phyloP scores from a whole-genome alignment of 2,888 invertebrate genomes.

The Conops quadrifasciatus region DNA sequence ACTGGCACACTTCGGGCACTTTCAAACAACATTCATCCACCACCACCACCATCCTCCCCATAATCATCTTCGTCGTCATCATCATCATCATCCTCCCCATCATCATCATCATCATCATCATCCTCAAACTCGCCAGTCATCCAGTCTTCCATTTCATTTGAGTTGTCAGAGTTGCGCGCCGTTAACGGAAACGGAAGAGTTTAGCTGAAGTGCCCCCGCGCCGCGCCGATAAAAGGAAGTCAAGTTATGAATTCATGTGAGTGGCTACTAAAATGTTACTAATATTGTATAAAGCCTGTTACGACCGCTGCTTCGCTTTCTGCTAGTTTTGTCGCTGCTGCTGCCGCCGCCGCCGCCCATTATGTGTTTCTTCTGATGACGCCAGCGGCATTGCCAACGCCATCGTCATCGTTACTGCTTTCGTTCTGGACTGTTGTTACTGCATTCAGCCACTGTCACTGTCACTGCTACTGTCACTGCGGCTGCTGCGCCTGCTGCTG shows the following conservation, averaged over 20 bases:
- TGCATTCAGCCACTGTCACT: too few relatives aligned
- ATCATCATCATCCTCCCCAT: too few relatives aligned
- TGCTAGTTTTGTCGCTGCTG: neutral
- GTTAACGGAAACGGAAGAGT: constrained; percentile 37
- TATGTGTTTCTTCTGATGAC: too few relatives aligned
- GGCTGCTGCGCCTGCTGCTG: neutral
- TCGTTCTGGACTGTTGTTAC: too few relatives aligned
- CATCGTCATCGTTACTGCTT: too few relatives aligned
- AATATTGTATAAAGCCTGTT: constrained; percentile 10
- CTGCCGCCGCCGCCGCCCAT: neutral
- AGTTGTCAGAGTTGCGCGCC: neutral
- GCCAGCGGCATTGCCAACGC: too few relatives aligned
- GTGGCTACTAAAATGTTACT: neutral
- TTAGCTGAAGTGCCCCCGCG: constrained; percentile 27
- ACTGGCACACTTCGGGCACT: neutral
- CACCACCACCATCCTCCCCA: neutral
- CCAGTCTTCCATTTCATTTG: constrained; percentile 8
- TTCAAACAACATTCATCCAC: constrained; percentile 1
- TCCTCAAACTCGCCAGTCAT: neutral
- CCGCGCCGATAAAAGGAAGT: constrained; percentile 18
- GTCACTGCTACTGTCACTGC: neutral
- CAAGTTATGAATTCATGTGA: neutral
- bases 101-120: too few relatives aligned
- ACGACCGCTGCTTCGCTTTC: neutral
- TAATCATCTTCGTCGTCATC: too few relatives aligned